Base-by-base conservation (phyloP, 1,140 invertebrate genomes). In the Aphidius gifuensis region DNA sequence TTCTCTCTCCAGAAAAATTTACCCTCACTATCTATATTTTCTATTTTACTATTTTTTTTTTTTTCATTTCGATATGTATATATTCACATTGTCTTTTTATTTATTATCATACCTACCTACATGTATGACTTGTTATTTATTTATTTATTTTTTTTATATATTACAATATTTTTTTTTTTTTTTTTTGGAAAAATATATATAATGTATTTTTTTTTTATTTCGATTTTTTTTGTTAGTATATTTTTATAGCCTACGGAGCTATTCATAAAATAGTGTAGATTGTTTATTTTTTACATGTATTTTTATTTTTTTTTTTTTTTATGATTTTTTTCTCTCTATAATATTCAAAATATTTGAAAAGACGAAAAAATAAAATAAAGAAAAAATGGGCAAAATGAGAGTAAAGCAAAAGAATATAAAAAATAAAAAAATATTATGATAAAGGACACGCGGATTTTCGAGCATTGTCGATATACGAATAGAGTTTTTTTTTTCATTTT, bases 301-400 rank as follows among this genome's bases (percentile, higher is more conserved):
- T 23, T 23, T 3, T 23, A 23, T n/a, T n/a, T n/a, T n/a, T n/a
- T n/a, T n/a, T 23, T 23, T 23, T 23, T 23, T 23, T 2, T 23
- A 23, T 23, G 3, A 2, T 2, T 23, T 23, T 23, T 23, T 23
- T 23, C 3, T 23, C 23, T 23, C 23, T 23, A 23, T 23, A 23
- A 23, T 23, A 23, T 56, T 55, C 38, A 38, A 47, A 46, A 42
- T 48, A 56, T 48, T 48, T 40, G 58, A 39, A 60, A 66, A 68
- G 62, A 64, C 65, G 60, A 63, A 6, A 21, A 8, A 6, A 21
- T 9, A 21, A 60, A 57, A 59, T 23, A 23, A 23, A 23, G 23
- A 23, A 23, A 23, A 23, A 23, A 23, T 23, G 23, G 23, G 23
- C 23, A 23, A 23, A 23, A 23, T 23, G 23, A 23, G 1, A 23